phyloP scores from a whole-genome alignment of 2,113 vertebrate genomes.

The Hyla sarda region DNA sequence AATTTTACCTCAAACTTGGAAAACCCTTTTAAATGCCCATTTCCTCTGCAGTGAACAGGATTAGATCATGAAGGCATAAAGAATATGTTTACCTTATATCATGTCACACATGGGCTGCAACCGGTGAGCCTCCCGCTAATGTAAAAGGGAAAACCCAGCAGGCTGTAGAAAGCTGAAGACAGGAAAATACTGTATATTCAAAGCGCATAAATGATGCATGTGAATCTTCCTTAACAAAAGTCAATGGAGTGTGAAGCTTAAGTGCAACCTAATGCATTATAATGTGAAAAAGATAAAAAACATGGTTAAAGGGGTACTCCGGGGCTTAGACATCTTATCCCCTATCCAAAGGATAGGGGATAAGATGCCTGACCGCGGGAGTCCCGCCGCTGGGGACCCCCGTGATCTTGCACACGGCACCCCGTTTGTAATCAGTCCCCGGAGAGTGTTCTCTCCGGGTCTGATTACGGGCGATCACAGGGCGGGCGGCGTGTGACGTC shows the following conservation, averaged over 20 bases:
- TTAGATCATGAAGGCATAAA: background rate
- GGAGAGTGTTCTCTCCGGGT: too few relatives aligned
- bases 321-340: too few relatives aligned
- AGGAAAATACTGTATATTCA: background rate
- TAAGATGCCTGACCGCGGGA: too few relatives aligned
- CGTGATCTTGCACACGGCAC: too few relatives aligned
- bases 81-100: background rate
- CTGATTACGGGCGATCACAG: too few relatives aligned
- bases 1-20: too few relatives aligned
- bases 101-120: background rate
- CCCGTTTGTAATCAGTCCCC: too few relatives aligned
- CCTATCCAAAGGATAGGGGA: too few relatives aligned
- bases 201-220: background rate
- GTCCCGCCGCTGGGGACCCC: too few relatives aligned
- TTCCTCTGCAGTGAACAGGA: background rate
- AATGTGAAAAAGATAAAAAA: background rate
- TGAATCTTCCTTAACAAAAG: background rate
- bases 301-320: too few relatives aligned
- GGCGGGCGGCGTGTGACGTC: too few relatives aligned
- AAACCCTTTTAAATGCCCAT: background rate
- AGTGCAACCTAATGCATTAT: background rate
- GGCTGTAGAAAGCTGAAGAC: background rate
- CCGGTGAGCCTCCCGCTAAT: background rate
- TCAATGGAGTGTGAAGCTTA: background rate
- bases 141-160: background rate